These are phyloP conservation scores for Patagioenas fasciata DNA, from an alignment of 2,113 vertebrate species.

Conservation along the genomic window DNA sequence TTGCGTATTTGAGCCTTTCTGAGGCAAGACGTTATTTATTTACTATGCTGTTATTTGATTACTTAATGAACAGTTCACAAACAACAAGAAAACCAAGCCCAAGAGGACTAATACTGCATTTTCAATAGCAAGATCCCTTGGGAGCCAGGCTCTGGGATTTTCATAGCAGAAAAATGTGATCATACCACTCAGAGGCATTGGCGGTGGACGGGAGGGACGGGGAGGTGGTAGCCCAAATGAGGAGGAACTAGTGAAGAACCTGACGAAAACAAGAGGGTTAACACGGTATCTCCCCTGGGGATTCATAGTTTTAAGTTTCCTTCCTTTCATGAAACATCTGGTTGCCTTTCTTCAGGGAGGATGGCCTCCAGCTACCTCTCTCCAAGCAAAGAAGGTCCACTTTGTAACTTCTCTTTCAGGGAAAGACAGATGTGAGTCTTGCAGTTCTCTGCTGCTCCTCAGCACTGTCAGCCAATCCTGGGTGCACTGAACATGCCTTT, in stretches of 20 bases:
- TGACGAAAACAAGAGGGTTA: background rate
- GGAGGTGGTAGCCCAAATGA: background rate
- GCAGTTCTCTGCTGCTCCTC: background rate
- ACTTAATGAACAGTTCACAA: slow-evolving; percentile 35
- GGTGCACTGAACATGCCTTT: background rate
- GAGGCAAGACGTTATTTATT: slow-evolving; percentile 32
- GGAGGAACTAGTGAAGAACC: background rate
- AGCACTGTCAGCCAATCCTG: background rate
- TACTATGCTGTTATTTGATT: slow-evolving; percentile 12
- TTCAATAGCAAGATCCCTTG: slow-evolving; percentile 47
- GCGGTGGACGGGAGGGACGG: background rate
- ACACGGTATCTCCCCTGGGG: background rate
- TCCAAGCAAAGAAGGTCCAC: background rate
- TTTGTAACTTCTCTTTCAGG: background rate
- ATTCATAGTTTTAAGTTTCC: background rate
- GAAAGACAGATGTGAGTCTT: background rate
- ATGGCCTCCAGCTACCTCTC: background rate
- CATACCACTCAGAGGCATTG: slow-evolving; percentile 17
- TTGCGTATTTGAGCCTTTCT: background rate
- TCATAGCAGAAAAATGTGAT: slow-evolving; percentile 40
- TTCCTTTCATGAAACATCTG: background rate
- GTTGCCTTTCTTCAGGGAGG: background rate
- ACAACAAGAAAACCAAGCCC: slow-evolving; percentile 25
- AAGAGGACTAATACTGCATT: background rate
- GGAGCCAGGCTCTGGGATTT: slow-evolving; percentile 31